Evolutionary conservation across 2,113 vertebrate species (phyloP).

Genomic region (Eurypyga helias): DNA sequence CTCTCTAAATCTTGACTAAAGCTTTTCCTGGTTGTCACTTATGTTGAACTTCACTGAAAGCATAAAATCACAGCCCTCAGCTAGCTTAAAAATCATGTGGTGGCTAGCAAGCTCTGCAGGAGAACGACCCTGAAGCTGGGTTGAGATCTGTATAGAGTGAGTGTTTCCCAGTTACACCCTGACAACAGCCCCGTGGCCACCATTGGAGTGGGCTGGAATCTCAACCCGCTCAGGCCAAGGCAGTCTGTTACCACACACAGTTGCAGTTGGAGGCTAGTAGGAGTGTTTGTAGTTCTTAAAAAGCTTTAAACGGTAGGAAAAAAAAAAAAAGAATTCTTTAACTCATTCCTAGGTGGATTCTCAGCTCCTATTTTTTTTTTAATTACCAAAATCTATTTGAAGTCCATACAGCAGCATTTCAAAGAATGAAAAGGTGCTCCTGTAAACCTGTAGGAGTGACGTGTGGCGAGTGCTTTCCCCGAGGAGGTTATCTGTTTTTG

Average conservation of each 20-base stretch:
- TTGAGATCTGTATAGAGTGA: neutral
- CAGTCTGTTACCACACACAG: neutral
- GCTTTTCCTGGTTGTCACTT: neutral
- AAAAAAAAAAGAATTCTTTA: neutral
- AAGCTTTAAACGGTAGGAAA: neutral
- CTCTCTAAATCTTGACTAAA: neutral
- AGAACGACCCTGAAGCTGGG: neutral
- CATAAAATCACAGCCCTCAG: neutral
- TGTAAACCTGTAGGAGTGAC: neutral
- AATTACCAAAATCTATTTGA: neutral
- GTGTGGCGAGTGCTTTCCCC: neutral
- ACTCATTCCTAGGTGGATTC: neutral
- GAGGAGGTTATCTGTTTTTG: rapidly evolving
- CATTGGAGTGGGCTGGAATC: neutral
- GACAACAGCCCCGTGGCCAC: neutral
- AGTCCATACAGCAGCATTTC: neutral
- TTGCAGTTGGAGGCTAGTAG: neutral
- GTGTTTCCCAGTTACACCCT: neutral
- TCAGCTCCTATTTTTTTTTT: neutral
- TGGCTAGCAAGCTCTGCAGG: neutral
- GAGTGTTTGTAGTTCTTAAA: neutral
- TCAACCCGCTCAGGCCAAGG: neutral
- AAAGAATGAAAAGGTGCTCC: neutral
- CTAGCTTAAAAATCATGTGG: neutral
- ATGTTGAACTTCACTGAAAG: neutral